Conservation (phyloP, 2,888 invertebrate species). For the Phalera bucephala region DNA sequence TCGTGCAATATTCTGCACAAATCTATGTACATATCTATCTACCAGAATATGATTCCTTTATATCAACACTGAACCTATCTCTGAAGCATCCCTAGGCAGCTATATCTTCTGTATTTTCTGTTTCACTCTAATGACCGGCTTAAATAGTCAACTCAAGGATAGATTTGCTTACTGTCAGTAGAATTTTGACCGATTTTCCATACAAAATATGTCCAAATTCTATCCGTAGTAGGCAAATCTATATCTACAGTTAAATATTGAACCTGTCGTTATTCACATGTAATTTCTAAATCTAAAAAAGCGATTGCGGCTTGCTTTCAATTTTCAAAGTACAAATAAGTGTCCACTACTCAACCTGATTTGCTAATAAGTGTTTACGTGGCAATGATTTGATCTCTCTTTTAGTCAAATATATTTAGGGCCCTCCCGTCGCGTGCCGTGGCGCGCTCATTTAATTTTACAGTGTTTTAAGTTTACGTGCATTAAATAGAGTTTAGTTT, state of each 20-base stretch:
- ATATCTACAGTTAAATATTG: no score
- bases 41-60: constrained; percentile 2
- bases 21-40: constrained; percentile 31
- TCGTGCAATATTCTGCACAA: constrained; percentile 42
- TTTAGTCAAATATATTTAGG: constrained; percentile 87
- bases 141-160: no score
- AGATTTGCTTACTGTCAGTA: no score
- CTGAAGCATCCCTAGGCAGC: constrained; percentile 22
- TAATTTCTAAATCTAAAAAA: constrained; percentile 23
- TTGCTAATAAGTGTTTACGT: constrained; percentile 72
- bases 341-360: constrained; percentile 48
- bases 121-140: no score
- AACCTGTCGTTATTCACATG: constrained; percentile 6
- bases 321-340: constrained; percentile 75
- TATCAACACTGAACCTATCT: background rate
- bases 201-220: no score
- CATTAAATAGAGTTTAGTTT: constrained; percentile 73
- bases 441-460: constrained; percentile 59
- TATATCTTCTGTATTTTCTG: constrained; percentile 12
- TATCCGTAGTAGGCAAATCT: no score
- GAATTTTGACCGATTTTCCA: no score
- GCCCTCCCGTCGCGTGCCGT: constrained; percentile 55
- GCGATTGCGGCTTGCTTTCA: constrained; percentile 39
- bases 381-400: constrained; percentile 89
- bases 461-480: constrained; percentile 59